Percentiles rank a stretch among this genome's conserved stretches.
phyloP scores from a whole-genome alignment of 2,113 vertebrate species.

The Leucopsar rothschildi region DNA sequence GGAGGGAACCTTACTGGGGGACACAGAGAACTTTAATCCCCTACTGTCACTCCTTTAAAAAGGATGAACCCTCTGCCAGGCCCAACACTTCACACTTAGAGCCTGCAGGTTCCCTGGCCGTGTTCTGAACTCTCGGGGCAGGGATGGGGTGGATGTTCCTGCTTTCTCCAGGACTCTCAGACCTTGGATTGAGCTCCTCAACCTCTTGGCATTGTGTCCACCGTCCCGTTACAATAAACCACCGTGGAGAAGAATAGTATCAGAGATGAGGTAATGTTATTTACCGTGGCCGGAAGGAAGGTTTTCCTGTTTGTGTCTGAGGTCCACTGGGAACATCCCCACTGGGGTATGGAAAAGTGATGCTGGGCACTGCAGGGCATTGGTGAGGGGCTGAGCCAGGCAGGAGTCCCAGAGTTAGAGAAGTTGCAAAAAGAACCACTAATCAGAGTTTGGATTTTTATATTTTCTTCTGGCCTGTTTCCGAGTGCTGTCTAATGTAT shows the following conservation, averaged over 20 bases:
- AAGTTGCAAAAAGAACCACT: background rate
- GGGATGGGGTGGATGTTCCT: fast-evolving
- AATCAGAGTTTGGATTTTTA: background rate
- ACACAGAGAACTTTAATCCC: background rate
- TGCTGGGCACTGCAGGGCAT: background rate
- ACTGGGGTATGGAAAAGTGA: background rate
- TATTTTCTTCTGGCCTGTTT: background rate
- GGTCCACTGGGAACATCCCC: background rate
- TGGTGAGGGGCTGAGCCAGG: background rate
- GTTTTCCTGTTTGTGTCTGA: conserved; percentile 34
- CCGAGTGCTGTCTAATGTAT: background rate
- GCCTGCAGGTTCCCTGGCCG: fast-evolving
- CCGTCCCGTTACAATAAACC: background rate
- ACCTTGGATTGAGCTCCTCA: background rate
- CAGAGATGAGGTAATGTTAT: background rate
- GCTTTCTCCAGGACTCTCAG: background rate
- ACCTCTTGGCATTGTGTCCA: background rate
- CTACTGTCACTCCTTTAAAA: fast-evolving
- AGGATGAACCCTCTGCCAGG: background rate
- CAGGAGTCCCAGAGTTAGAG: background rate
- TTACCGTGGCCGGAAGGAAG: background rate
- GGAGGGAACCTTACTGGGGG: background rate
- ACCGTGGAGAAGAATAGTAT: background rate
- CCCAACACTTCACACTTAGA: fast-evolving
- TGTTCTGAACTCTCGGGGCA: fast-evolving